Evolutionary conservation across 2,113 vertebrate species (phyloP).

Genomic region (Phalacrocorax pelagicus): DNA sequence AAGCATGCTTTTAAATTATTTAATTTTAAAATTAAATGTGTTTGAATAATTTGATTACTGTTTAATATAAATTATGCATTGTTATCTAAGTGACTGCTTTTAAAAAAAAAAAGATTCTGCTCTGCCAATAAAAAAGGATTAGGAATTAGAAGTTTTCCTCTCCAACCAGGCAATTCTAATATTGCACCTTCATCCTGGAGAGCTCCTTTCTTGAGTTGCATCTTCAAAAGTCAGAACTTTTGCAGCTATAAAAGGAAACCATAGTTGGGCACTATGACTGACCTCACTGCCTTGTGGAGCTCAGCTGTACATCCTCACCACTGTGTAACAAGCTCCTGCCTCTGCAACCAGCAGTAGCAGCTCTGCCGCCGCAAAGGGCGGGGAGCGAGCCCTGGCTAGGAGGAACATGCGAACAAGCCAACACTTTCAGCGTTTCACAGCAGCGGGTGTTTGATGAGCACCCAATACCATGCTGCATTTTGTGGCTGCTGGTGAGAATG

Average conservation of each 20-base stretch:
- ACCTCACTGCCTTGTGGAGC: not conserved
- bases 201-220: not conserved
- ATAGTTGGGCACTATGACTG: rapidly evolving
- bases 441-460: too few relatives aligned
- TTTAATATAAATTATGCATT: constrained; percentile 21
- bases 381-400: not conserved
- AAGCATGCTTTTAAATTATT: not conserved
- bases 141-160: not conserved
- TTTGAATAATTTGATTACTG: constrained; percentile 5
- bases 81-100: not conserved
- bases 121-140: not conserved
- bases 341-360: not conserved
- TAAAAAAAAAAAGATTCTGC: not conserved
- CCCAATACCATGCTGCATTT: not conserved
- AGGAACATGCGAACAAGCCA: not conserved
- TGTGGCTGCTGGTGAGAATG: not conserved
- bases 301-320: not conserved
- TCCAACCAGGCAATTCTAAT: not conserved
- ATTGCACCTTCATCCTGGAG: not conserved
- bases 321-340: too few relatives aligned
- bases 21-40: constrained; percentile 30
- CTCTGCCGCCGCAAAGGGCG: not conserved
- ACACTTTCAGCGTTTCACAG: not conserved
- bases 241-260: not conserved
- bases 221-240: not conserved